Conservation (phyloP, 2,113 vertebrate species). For the Phylloscopus whistleri region DNA sequence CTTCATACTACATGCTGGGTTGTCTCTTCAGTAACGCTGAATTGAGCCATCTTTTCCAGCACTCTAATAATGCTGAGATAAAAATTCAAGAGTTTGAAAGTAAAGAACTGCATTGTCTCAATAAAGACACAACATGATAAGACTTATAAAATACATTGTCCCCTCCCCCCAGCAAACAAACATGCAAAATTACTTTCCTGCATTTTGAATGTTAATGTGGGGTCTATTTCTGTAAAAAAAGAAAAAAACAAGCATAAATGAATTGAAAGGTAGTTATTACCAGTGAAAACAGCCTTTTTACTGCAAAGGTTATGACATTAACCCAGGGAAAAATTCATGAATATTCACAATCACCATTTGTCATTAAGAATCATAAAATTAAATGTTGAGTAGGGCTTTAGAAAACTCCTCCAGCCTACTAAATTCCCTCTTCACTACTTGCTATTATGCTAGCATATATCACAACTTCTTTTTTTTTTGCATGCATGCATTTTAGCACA, state of each 20-base stretch:
- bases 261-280: conserved; percentile 45
- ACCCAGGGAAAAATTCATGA: conserved; percentile 67
- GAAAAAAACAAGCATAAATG: neutral
- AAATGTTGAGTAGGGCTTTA: conserved; percentile 59
- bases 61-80: neutral
- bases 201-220: conserved; percentile 22
- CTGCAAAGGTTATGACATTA: conserved; percentile 62
- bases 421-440: conserved; percentile 35
- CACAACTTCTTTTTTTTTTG: neutral
- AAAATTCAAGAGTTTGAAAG: neutral
- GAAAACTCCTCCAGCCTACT: conserved; percentile 48
- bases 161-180: neutral
- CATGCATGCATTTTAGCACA: neutral
- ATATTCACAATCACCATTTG: conserved; percentile 67
- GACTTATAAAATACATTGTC: neutral
- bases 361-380: conserved; percentile 66
- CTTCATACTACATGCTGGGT: neutral
- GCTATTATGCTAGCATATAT: neutral
- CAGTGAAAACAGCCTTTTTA: conserved; percentile 34
- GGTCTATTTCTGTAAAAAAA: neutral
- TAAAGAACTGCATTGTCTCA: neutral
- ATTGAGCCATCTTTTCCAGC: neutral
- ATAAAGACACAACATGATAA: neutral
- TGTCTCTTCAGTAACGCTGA: neutral
- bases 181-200: neutral